A percentile compares a stretch with the other conserved stretches of the same genome.
phyloP scores from a whole-genome alignment of 1,140 invertebrate genomes.

The Sitobion miscanthi region DNA sequence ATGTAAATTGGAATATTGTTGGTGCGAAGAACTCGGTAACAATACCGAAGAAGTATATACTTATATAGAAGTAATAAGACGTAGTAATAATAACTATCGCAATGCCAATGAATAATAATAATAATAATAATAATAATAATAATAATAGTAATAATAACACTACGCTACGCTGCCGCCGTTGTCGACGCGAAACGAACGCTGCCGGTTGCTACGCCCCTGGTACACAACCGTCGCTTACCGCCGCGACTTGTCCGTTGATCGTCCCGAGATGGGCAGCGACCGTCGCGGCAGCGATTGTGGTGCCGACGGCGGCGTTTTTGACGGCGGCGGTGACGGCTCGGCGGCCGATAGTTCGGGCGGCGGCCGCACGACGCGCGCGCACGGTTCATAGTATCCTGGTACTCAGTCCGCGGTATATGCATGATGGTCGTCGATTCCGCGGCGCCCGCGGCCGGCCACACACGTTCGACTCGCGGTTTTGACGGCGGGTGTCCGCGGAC shows the following conservation, averaged over 20 bases:
- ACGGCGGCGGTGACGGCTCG: neutral
- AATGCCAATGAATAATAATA: neutral
- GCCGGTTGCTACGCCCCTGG: neutral
- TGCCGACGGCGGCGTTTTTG: neutral
- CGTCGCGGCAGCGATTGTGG: neutral
- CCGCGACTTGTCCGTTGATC: neutral
- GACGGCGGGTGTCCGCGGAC: neutral
- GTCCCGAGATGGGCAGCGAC: neutral
- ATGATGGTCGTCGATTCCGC: slow-evolving; percentile 53
- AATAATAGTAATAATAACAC: neutral
- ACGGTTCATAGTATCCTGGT: slow-evolving; percentile 12
- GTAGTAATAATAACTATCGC: neutral
- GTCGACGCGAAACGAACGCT: neutral
- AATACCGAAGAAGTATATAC: too few relatives aligned
- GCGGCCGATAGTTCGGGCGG: neutral
- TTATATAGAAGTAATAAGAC: neutral
- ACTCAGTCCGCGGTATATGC: slow-evolving; percentile 49
- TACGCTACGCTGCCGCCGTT: neutral
- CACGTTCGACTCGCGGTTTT: neutral
- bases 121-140: neutral
- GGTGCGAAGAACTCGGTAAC: too few relatives aligned
- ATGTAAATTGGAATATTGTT: too few relatives aligned
- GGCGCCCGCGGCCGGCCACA: slow-evolving; percentile 45
- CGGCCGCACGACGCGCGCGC: neutral
- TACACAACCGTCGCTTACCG: slow-evolving; percentile 33